Conservation (phyloP, 1,140 invertebrate species). For the Halesus radiatus region DNA sequence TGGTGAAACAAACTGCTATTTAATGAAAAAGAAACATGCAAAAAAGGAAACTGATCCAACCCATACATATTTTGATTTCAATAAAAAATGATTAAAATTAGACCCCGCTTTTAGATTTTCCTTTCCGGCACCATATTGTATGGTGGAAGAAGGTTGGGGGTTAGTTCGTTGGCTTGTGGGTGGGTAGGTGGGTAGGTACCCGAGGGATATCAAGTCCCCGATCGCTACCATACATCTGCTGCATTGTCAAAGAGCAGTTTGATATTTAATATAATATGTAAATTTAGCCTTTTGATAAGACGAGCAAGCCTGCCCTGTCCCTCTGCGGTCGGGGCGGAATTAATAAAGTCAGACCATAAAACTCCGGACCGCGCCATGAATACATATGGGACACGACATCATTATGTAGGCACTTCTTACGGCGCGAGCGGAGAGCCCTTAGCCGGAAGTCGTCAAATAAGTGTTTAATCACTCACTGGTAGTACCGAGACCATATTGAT, state of each 20-base stretch:
- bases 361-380: slow-evolving; percentile 12
- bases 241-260: slow-evolving; percentile 44
- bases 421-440: too few species aligned
- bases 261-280: slow-evolving; percentile 57
- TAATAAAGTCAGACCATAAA: slow-evolving; percentile 54
- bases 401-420: too few species aligned
- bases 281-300: slow-evolving; percentile 51
- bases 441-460: too few species aligned
- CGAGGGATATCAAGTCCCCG: not conserved
- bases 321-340: slow-evolving; percentile 40
- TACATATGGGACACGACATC: not conserved
- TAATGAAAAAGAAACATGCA: too few species aligned
- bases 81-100: slow-evolving; percentile 2
- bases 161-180: too few species aligned
- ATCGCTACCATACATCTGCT: slow-evolving; percentile 41
- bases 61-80: too few species aligned
- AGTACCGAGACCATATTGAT: too few species aligned
- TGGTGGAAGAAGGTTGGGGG: not conserved
- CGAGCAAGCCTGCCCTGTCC: slow-evolving; percentile 10
- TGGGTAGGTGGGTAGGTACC: not conserved
- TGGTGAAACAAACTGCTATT: too few species aligned
- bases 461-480: too few species aligned
- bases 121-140: slow-evolving; percentile 18
- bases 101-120: not conserved
- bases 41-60: too few species aligned